Base-by-base conservation (phyloP, 2,797 vertebrate genomes). In the Cyprinella venusta region DNA sequence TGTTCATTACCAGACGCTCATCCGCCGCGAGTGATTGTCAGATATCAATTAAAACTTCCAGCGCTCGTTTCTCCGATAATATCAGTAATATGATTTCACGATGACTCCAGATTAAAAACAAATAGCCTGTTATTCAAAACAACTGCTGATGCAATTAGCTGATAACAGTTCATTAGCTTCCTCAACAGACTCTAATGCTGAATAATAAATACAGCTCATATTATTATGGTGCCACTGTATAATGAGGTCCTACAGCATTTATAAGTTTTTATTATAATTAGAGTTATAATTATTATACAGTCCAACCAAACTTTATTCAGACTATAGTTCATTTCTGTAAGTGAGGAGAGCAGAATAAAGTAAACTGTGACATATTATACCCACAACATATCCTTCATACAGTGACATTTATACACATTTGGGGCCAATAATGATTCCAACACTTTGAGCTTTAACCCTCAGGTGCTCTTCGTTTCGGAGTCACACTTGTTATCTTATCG, bases 101-200 rank as follows among this genome's bases (percentile, higher is more conserved):
- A 76, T 48, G 16, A 81, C 21, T 63, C 54, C 63, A 33, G 48
- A 85, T 85, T 52, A 83, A 82, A 68, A 83, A 70, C 67, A 76
- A 81, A 86, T 40, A 40, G 81, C 75, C 69, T 82, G 77, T 86
- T 84, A 82, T 85, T 85, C 45, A 81, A 82, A 83, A 74, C 68
- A 79, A 70, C 74, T 52, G 67, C 42, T 86, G 84, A 88, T 84
- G 83, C 72, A 89, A 87, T 90, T 86, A 87, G 77, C 6, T 54
- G 89, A 89, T 89, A 88, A 88, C 78, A 71, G 80, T 83, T 89
- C 67, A 85, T 85, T 83, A 33, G 15, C 42, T 76, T 79, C 30
- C 10, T 24, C 45, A 56, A 45, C 68, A 50, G 59, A 45, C 26
- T 67, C 36, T 42, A 50, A n/a, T 76, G 42, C 38, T 30, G 36